Conservation (phyloP, 1,140 invertebrate genomes). For the Ladona fulva region DNA sequence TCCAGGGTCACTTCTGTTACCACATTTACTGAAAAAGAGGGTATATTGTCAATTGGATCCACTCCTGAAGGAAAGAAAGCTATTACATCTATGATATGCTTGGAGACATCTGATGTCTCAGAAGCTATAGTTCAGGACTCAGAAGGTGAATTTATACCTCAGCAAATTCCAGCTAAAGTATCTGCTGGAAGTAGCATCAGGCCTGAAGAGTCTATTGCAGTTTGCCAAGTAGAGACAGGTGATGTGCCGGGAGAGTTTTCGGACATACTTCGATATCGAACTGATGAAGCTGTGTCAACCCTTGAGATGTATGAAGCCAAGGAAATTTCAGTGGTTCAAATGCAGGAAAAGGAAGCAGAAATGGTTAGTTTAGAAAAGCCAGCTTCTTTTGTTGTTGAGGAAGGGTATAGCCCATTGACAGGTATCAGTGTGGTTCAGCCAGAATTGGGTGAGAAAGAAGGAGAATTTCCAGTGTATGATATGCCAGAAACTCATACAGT, state of each 20-base stretch:
- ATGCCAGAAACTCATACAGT: conserved; percentile 45
- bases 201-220: conserved; percentile 43
- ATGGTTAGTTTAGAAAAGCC: conserved; percentile 32
- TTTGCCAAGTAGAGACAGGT: conserved; percentile 44
- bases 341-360: conserved; percentile 43
- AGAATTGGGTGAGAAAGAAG: conserved; percentile 47
- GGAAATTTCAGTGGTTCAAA: conserved; percentile 41
- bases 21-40: conserved; percentile 48
- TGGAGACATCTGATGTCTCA: conserved; percentile 45
- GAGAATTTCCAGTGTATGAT: conserved; percentile 37
- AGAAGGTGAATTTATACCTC: conserved; percentile 40
- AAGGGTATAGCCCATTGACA: conserved; percentile 36
- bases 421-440: conserved; percentile 43
- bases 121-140: conserved; percentile 46
- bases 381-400: conserved; percentile 34
- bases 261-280: conserved; percentile 41
- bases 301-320: conserved; percentile 47
- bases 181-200: conserved; percentile 42
- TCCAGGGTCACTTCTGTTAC: conserved; percentile 48
- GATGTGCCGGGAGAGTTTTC: conserved; percentile 44
- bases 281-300: conserved; percentile 39
- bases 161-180: conserved; percentile 36
- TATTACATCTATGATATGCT: conserved; percentile 38
- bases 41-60: conserved; percentile 36
- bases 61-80: conserved; percentile 41